Base-by-base conservation (phyloP, 1,140 invertebrate genomes). In the Meloidogyne exigua region DNA sequence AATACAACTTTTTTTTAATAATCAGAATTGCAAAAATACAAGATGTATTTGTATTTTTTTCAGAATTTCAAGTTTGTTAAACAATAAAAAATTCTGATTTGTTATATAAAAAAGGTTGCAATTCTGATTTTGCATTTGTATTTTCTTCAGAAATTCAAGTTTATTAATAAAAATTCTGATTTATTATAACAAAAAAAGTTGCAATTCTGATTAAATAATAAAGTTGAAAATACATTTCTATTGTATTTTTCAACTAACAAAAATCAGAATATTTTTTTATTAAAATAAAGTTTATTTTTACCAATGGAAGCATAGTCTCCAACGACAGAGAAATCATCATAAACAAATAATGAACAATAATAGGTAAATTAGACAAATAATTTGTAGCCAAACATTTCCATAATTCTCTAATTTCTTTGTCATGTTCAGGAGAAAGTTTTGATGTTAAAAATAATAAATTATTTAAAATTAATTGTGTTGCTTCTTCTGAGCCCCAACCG, bases 381-480 rank as follows among this genome's bases (percentile, higher is more conserved):
- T 93, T 95, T 9, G 93, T 91, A 82, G 95, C 96, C 18, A 99
- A 88, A 18, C 93, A 95, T 36, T 94, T 92, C 96, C 96, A 99
- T 15, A 98, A 89, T 85, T 95, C 92, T 88, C 97, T 95, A 25
- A 96, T 92, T 88, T 98, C 95, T 85, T 94, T 92, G 0, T 95
- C 92, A 89, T 98, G 95, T 77, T 94, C 92, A 88, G 96, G 94
- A 3, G 94, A 94, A 89, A 96, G 96, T 93, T 95, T 96, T 0
- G 94, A 93, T 11, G 95, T 99, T 81, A 98, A 93, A 87, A 98
- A 98, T 88, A 99, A 95, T 0, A 99, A 91, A 90, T 99, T 99
- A 88, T 98, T 99, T 25, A 99, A 90, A 23, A 99, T 94, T 94
- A 99, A 97, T 90, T 99, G 95, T 0, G 96, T 98, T n/a, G 96